Percentiles rank a stretch among this genome's conserved stretches.
Evolutionary conservation across 2,113 vertebrate genomes (phyloP).

Genomic region (Zingel zingel): DNA sequence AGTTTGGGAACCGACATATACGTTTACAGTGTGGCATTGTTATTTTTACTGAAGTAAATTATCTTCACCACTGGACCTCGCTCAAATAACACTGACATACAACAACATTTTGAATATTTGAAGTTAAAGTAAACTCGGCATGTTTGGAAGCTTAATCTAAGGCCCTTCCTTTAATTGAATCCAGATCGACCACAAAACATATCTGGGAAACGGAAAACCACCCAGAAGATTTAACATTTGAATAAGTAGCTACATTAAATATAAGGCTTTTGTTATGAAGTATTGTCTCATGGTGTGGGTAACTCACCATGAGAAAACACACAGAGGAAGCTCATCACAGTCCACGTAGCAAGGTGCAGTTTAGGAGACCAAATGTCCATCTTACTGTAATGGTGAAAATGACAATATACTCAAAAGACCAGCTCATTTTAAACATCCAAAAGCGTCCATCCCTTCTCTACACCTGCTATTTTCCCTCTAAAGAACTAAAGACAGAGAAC

Average conservation of each 20-base stretch:
- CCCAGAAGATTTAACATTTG: neutral
- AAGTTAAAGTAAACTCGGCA: neutral
- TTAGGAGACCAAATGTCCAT: constrained; percentile 22
- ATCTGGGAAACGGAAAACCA: neutral
- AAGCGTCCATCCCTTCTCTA: neutral
- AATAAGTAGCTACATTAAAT: neutral
- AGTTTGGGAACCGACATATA: too few species aligned
- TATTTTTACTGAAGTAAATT: too few species aligned
- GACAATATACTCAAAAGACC: neutral
- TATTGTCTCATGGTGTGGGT: too few species aligned
- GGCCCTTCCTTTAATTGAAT: neutral
- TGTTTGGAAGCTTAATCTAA: neutral
- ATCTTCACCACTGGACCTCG: neutral
- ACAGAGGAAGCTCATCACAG: constrained; percentile 3
- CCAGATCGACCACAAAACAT: neutral
- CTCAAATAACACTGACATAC: neutral
- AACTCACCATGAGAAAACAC: constrained; percentile 39
- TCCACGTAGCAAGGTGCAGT: neutral
- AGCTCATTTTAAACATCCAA: neutral
- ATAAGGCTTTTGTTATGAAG: neutral
- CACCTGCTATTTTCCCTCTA: too few species aligned
- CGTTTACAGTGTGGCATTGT: too few species aligned
- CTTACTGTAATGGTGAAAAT: neutral
- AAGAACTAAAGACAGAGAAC: neutral
- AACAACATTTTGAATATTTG: too few species aligned